These are phyloP conservation scores for Tinamus major DNA, from an alignment of 2,797 vertebrate species.

Conservation along the genomic window DNA sequence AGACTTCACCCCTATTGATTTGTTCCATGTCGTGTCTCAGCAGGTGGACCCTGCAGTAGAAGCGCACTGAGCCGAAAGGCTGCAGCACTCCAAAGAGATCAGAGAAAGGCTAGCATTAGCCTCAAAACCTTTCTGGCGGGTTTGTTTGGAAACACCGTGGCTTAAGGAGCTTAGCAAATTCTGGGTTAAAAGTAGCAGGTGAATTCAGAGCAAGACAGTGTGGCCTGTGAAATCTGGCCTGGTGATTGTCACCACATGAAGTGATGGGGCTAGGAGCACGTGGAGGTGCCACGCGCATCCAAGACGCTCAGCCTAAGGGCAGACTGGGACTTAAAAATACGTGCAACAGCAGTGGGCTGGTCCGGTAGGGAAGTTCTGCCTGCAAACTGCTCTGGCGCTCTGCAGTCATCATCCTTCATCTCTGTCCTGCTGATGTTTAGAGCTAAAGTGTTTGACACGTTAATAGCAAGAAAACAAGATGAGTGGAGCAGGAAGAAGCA, in stretches of 20 bases:
- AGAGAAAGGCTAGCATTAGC: not conserved
- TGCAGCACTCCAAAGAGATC: not conserved
- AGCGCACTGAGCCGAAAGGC: not conserved
- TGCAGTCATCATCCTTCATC: conserved; percentile 36
- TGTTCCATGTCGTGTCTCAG: not conserved
- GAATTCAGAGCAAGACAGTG: conserved; percentile 37
- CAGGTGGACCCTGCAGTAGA: not conserved
- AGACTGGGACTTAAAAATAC: conserved; percentile 11
- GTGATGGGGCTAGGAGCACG: conserved; percentile 27
- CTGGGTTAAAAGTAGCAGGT: conserved; percentile 38
- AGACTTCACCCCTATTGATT: not conserved
- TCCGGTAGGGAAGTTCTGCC: conserved; percentile 34
- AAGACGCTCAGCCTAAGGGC: conserved; percentile 26
- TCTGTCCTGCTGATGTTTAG: conserved; percentile 47
- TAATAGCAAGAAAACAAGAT: conserved; percentile 30
- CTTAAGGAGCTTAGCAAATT: conserved; percentile 19
- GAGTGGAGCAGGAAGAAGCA: conserved; percentile 17
- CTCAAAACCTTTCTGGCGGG: not conserved
- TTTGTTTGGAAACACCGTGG: not conserved
- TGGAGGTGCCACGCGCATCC: not conserved
- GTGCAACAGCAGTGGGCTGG: conserved; percentile 15
- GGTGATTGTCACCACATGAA: conserved; percentile 9
- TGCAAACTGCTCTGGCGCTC: conserved; percentile 3
- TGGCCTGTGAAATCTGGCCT: conserved; percentile 34
- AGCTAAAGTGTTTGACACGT: conserved; percentile 7